phyloP scores from a whole-genome alignment of 2,888 invertebrate genomes.

The Sabellastarte sp. region DNA sequence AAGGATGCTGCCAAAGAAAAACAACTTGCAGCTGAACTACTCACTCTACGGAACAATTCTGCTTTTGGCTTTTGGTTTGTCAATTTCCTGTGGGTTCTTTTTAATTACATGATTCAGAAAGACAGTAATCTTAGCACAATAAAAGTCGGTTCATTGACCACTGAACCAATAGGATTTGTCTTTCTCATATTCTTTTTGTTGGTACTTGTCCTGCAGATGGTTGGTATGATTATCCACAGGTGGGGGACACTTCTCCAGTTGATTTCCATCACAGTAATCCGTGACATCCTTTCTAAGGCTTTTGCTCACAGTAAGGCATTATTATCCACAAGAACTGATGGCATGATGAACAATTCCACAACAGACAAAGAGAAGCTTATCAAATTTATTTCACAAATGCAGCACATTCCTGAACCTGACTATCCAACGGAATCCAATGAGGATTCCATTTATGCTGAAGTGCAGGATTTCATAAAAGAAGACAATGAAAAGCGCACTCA shows the following conservation, averaged over 20 bases:
- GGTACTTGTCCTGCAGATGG: constrained; percentile 45
- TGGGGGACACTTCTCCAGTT: constrained; percentile 52
- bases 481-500: no score
- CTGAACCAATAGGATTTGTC: constrained; percentile 38
- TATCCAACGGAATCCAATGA: no score
- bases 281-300: no score
- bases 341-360: no score
- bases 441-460: no score
- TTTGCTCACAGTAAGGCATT: no score
- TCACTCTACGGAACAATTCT: constrained; percentile 87
- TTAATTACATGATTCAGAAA: constrained; percentile 60
- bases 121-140: constrained; percentile 1
- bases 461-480: no score
- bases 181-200: constrained; percentile 45
- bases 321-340: no score
- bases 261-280: constrained; percentile 45
- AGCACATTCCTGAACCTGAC: no score
- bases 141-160: constrained; percentile 3
- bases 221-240: constrained; percentile 52
- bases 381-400: no score
- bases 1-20: constrained; percentile 72
- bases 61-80: constrained; percentile 81
- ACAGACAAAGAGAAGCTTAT: no score
- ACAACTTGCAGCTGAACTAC: constrained; percentile 63
- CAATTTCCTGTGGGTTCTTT: constrained; percentile 95